Evolutionary conservation across 2,888 invertebrate species (phyloP), one percentile per base, ranked within the genome.

Genomic region (Cosmopolites sordidus): DNA sequence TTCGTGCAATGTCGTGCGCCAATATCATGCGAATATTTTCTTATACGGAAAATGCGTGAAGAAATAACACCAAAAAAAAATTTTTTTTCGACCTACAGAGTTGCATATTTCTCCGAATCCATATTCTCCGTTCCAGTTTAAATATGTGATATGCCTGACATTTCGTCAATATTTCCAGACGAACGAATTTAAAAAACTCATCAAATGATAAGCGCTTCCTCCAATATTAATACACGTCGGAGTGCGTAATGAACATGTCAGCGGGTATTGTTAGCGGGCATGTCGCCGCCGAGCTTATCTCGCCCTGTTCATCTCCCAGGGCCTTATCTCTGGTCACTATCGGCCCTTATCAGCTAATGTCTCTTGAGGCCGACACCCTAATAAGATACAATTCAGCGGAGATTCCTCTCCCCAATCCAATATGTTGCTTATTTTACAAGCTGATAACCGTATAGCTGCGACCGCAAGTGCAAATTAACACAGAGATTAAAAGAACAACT

Each of bases 181-280:
- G n/a, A n/a, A n/a, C n/a, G 44, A 16, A 48, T 39, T 64, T 64
- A 62, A 64, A 66, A 64, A 66, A 66, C 67, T 62, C 67, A 69
- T 69, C 66, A 67, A 62, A 63, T 60, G 65, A 67, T 66, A 67
- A 68, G 65, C 66, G 64, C 64, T 66, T 65, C 63, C 65, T 67
- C 63, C 64, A 65, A 58, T 64, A 67, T 67, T 66, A 65, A 68
- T 66, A 64, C 62, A 64, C 61, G 64, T 66, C 65, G 62, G 59
- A 59, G 62, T 60, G 58, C 62, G 64, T 71, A 71, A 71, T 71
- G 70, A 70, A 70, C 69, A 69, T 71, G 70, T 71, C 71, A 71
- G 60, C 61, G 60, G 29, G 51, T 45, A 55, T 52, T 52, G 52
- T 56, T 56, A 27, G 30, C 43, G 42, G 52, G 51, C 45, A 56